Conservation (phyloP, 2,888 invertebrate species). For the Thyatira batis region DNA sequence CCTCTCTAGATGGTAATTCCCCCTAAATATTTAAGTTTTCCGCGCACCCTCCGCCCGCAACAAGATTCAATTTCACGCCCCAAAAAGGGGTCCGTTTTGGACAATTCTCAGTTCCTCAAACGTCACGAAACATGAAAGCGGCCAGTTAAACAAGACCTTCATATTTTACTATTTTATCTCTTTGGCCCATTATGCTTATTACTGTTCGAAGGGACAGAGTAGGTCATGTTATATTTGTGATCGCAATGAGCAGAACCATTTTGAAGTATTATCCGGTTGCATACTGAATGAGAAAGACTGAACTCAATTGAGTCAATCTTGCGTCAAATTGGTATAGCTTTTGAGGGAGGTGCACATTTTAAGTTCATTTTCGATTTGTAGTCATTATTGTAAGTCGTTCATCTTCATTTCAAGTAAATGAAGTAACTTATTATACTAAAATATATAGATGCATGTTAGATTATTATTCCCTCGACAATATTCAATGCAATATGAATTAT, state of each 20-base stretch:
- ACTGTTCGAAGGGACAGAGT: slow-evolving; percentile 31
- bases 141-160: slow-evolving; percentile 55
- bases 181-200: slow-evolving; percentile 27
- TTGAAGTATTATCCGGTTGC: slow-evolving; percentile 72
- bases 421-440: neutral
- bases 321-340: slow-evolving; percentile 70
- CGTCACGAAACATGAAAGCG: slow-evolving; percentile 71
- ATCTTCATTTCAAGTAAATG: neutral
- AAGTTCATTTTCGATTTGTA: slow-evolving; percentile 42
- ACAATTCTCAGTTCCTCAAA: slow-evolving; percentile 71
- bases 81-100: slow-evolving; percentile 72
- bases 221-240: slow-evolving; percentile 56
- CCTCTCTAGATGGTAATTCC: slow-evolving; percentile 71
- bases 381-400: slow-evolving; percentile 18
- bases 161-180: slow-evolving; percentile 44
- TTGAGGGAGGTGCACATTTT: slow-evolving; percentile 51
- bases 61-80: slow-evolving; percentile 82
- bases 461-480: neutral
- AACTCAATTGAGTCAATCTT: slow-evolving; percentile 77
- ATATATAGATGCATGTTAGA: neutral
- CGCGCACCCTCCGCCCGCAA: slow-evolving; percentile 73
- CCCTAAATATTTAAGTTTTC: slow-evolving; percentile 81
- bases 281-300: slow-evolving; percentile 67
- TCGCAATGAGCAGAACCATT: slow-evolving; percentile 53
- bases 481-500: neutral